Conservation (phyloP, 2,888 invertebrate genomes). For the Biston betularia region DNA sequence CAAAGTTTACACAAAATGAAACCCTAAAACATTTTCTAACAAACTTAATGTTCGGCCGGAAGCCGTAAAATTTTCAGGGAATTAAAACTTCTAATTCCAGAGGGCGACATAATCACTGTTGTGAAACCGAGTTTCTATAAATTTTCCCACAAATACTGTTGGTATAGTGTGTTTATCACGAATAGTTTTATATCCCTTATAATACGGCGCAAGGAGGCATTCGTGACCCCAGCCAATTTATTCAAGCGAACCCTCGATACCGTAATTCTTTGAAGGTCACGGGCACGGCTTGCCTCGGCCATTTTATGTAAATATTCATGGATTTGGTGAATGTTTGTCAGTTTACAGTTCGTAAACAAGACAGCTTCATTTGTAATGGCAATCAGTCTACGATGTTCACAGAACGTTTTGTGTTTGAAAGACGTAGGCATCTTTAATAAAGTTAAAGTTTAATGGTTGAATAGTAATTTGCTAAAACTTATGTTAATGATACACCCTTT, state of each 20-base stretch:
- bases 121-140: slow-evolving; percentile 13
- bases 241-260: slow-evolving; percentile 2
- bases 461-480: not conserved
- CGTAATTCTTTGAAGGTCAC: slow-evolving; percentile 17
- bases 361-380: slow-evolving; percentile 26
- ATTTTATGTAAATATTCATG: slow-evolving; percentile 26
- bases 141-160: slow-evolving; percentile 20
- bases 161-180: slow-evolving; percentile 24
- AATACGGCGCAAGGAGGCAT: not conserved
- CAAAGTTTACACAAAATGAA: not conserved
- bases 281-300: slow-evolving; percentile 9
- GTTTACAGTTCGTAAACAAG: slow-evolving; percentile 21
- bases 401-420: slow-evolving; percentile 25
- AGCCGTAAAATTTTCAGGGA: slow-evolving; percentile 7
- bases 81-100: slow-evolving; percentile 18
- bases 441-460: slow-evolving; percentile 7
- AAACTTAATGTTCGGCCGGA: not conserved
- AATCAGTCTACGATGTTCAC: slow-evolving; percentile 25
- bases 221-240: slow-evolving; percentile 29
- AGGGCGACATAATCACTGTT: slow-evolving; percentile 7
- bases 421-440: slow-evolving; percentile 3
- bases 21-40: slow-evolving; percentile 12
- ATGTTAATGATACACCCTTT: not conserved
- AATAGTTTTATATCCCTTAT: slow-evolving; percentile 28
- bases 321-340: slow-evolving; percentile 26